Base-by-base conservation (phyloP, 2,888 invertebrate species). In the Elmis aenea region DNA sequence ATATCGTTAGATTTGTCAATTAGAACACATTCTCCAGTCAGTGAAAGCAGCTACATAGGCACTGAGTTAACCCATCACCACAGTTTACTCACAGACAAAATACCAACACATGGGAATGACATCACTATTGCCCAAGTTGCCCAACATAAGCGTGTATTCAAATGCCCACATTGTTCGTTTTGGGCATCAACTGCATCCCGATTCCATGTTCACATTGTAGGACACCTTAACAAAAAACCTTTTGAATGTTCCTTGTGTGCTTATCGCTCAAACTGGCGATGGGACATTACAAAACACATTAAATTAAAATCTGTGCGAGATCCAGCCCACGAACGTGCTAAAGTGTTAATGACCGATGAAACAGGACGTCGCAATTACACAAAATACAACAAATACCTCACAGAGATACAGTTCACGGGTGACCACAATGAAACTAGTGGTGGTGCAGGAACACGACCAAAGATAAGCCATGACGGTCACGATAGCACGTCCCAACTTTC, bases 211-310 rank as follows among this genome's bases (percentile, higher is more conserved):
- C 93, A 93, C 66, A 90, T 92, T 51, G 91, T 92, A 6, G 91
- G 91, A 1, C 93, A 93, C 67, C 73, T 90, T 49, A 92, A 92
- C 66, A 86, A 87, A 61, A 90, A 92, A 61, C 94, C 94, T 1
- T 96, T 93, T 66, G 90, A 93, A 68, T 96, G 96, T 69, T 93
- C 94, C 1, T 73, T 89, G 9, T 96, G 95, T 70, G 84, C 88
- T 33, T 91, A 93, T 62, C 83, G 90, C 53, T 93, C 93, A 14
- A 95, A 95, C 63, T 95, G 94, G 93, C 80, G 93, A 47, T 94
- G 93, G 89, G 95, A 95, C 69, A 91, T 95, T 42, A 90, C 91
- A 13, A 91, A 95, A 66, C 96, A 96, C 66, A 93, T 95, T 48
- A 85, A 90, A 58, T 72, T 92, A 55, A 92, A 91, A 71, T 85